Evolutionary conservation across 2,113 vertebrate species (phyloP).

Genomic region (Hemichromis elongatus): DNA sequence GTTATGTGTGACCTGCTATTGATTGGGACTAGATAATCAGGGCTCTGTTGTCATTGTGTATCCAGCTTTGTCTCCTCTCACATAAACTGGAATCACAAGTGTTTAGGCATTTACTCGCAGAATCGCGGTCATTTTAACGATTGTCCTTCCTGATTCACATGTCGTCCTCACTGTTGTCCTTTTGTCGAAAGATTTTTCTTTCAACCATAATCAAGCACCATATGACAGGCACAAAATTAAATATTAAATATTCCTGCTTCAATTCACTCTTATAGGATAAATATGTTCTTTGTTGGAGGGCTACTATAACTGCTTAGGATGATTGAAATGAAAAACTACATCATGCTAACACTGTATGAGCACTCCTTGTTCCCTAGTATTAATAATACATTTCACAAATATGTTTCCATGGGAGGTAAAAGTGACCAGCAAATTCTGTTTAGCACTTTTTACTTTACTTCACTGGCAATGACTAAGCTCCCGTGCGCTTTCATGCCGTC

Average conservation of each 20-base stretch:
- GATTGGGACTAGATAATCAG: slow-evolving; percentile 49
- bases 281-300: not conserved
- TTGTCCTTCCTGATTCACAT: not conserved
- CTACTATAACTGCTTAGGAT: not conserved
- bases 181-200: not conserved
- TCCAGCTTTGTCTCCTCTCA: not conserved
- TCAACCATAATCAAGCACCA: not conserved
- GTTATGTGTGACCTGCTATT: slow-evolving; percentile 50
- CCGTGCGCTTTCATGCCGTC: not conserved
- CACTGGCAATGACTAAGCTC: not conserved
- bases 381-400: not conserved
- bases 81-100: slow-evolving; percentile 15
- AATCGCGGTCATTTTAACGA: not conserved
- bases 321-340: not conserved
- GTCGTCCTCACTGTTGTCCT: not conserved
- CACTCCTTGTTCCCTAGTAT: not conserved
- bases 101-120: not conserved
- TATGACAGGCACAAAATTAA: not conserved
- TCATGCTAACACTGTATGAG: not conserved
- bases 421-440: not conserved
- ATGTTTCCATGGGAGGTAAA: accelerated
- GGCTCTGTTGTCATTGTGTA: slow-evolving; percentile 27
- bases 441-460: not conserved
- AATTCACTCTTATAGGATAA: not conserved
- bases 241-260: slow-evolving; percentile 8